These are phyloP conservation scores for Centrocercus urophasianus DNA, from an alignment of 2,113 vertebrate species.

Conservation along the genomic window DNA sequence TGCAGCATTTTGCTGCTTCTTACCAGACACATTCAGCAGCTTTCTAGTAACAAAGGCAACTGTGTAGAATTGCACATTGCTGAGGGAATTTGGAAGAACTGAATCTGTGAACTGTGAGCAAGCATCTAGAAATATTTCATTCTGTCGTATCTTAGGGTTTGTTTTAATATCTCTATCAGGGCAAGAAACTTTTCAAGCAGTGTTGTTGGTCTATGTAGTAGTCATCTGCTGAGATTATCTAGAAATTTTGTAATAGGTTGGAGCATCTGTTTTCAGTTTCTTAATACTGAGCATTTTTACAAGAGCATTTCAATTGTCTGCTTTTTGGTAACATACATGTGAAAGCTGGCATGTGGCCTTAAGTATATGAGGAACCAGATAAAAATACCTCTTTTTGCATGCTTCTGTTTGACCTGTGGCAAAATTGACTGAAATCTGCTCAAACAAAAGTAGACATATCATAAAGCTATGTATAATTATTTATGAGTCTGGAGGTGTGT, in stretches of 20 bases:
- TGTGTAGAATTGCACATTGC: neutral
- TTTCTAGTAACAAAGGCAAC: neutral
- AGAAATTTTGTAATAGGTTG: neutral
- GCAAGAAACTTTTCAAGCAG: neutral
- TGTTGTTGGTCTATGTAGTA: neutral
- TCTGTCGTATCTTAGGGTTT: neutral
- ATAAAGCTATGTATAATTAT: neutral
- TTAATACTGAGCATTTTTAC: neutral
- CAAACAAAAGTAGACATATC: neutral
- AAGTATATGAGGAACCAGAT: neutral
- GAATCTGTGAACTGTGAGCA: neutral
- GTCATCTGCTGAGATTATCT: neutral
- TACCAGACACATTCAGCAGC: fast-evolving
- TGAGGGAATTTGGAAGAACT: neutral
- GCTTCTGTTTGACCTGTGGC: neutral
- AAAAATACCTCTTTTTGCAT: neutral
- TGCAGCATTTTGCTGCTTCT: neutral
- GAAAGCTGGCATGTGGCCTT: neutral
- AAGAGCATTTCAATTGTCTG: neutral
- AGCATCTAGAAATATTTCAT: neutral
- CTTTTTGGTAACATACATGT: neutral
- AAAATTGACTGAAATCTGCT: neutral
- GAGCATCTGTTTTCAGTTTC: neutral
- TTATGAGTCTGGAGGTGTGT: neutral
- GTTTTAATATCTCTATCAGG: neutral